Percentiles rank a stretch among this genome's conserved stretches.
Evolutionary conservation across 2,113 vertebrate genomes (phyloP).

Genomic region (Malurus alboscapulatus): DNA sequence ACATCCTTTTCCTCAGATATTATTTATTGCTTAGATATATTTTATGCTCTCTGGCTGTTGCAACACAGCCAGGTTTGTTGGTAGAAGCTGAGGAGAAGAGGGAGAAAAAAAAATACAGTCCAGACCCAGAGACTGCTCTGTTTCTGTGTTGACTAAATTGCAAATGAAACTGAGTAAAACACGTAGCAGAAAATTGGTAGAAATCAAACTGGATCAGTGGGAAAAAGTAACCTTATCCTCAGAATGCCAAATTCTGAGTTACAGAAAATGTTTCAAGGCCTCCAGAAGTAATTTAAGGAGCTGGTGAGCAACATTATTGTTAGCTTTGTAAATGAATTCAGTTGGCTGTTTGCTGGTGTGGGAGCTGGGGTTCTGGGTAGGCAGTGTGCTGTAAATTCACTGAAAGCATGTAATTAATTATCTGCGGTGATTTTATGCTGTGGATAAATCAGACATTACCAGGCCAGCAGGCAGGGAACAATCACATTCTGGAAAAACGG

Average conservation of each 20-base stretch:
- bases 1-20: not conserved
- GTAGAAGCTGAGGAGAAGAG: not conserved
- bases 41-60: not conserved
- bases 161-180: slow-evolving; percentile 40
- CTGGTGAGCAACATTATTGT: slow-evolving; percentile 6
- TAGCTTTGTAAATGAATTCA: slow-evolving; percentile 52
- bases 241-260: slow-evolving; percentile 7
- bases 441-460: slow-evolving; percentile 61
- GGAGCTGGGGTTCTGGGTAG: slow-evolving; percentile 24
- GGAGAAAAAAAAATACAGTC: rapidly evolving
- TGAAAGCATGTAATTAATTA: slow-evolving; percentile 69
- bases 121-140: not conserved
- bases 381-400: not conserved
- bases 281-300: slow-evolving; percentile 44
- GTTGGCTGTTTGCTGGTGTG: slow-evolving; percentile 1
- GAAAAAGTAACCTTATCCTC: slow-evolving; percentile 40
- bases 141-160: slow-evolving; percentile 1
- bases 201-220: slow-evolving; percentile 24
- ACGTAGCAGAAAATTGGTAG: slow-evolving; percentile 28
- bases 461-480: slow-evolving; percentile 14
- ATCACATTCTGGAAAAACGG: not conserved
- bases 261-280: slow-evolving; percentile 37
- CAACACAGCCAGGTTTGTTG: not conserved
- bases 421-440: slow-evolving; percentile 44
- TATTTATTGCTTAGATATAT: not conserved